Conservation (phyloP, 2,888 invertebrate genomes). For the Hydriomena furcata region DNA sequence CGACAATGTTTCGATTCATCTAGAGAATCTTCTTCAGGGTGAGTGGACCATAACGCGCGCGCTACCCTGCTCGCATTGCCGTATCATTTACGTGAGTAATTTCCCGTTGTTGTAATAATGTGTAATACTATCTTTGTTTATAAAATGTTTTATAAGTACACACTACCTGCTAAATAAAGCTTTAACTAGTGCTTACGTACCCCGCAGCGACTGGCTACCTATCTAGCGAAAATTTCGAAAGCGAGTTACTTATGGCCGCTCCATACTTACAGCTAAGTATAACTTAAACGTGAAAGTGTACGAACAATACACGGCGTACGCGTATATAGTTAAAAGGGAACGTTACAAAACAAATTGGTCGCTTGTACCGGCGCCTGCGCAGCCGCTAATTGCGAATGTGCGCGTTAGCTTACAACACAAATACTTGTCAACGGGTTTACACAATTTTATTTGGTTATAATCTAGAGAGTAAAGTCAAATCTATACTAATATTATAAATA, state of each 20-base stretch:
- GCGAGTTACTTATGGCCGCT: slow-evolving; percentile 15
- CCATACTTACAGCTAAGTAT: slow-evolving; percentile 21
- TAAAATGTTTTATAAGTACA: too few relatives aligned
- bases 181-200: too few relatives aligned
- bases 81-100: too few relatives aligned
- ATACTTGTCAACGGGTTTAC: slow-evolving; percentile 21
- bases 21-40: too few relatives aligned
- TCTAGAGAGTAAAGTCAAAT: not conserved
- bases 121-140: too few relatives aligned
- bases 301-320: slow-evolving; percentile 30
- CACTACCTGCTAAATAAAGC: too few relatives aligned
- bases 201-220: not conserved
- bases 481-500: too few relatives aligned
- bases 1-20: too few relatives aligned
- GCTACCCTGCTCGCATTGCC: too few relatives aligned
- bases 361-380: slow-evolving; percentile 31
- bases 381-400: slow-evolving; percentile 32
- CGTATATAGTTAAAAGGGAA: slow-evolving; percentile 28
- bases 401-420: slow-evolving; percentile 30
- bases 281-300: slow-evolving; percentile 37
- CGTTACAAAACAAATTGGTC: slow-evolving; percentile 38
- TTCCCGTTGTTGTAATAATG: too few relatives aligned
- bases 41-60: too few relatives aligned
- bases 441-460: slow-evolving; percentile 7
- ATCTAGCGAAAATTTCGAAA: slow-evolving; percentile 21